Evolutionary conservation across 2,888 invertebrate genomes (phyloP).

Genomic region (Aporophyla lueneburgensis): DNA sequence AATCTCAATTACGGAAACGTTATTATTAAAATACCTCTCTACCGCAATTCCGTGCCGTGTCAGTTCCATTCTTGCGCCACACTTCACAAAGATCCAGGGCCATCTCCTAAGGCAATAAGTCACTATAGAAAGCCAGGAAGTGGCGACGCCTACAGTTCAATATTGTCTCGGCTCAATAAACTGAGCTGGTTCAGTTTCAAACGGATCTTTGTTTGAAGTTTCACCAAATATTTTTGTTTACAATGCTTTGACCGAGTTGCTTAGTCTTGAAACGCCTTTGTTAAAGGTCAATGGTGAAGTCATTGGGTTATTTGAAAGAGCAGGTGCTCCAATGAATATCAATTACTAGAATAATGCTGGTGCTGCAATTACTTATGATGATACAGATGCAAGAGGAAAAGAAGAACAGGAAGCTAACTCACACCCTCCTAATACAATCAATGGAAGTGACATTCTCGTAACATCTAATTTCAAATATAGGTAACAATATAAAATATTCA

Average conservation of each 20-base stretch:
- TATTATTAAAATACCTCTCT: slow-evolving; percentile 50
- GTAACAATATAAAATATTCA: accelerated
- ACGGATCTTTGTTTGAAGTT: slow-evolving; percentile 72
- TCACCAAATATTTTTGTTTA: slow-evolving; percentile 69
- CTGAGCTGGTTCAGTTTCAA: slow-evolving; percentile 75
- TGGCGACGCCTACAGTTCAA: slow-evolving; percentile 69
- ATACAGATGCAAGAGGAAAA: not conserved
- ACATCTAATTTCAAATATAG: not conserved
- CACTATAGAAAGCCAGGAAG: slow-evolving; percentile 82
- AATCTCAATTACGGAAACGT: slow-evolving; percentile 43
- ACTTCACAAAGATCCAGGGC: slow-evolving; percentile 64
- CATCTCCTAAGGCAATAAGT: slow-evolving; percentile 76
- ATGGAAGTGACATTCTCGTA: not conserved
- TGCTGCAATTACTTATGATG: not conserved
- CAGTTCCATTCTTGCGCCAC: slow-evolving; percentile 68
- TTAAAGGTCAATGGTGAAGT: slow-evolving; percentile 43
- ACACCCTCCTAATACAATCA: not conserved
- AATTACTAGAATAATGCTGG: not conserved
- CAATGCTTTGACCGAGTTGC: slow-evolving; percentile 62
- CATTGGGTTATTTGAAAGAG: slow-evolving; percentile 35
- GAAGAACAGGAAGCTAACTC: not conserved
- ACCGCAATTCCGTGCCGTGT: slow-evolving; percentile 60
- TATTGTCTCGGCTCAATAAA: slow-evolving; percentile 80
- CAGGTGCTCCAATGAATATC: slow-evolving; percentile 33
- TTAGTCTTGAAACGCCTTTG: slow-evolving; percentile 39